phyloP scores from a whole-genome alignment of 2,113 vertebrate genomes.

The Hassar affinis region DNA sequence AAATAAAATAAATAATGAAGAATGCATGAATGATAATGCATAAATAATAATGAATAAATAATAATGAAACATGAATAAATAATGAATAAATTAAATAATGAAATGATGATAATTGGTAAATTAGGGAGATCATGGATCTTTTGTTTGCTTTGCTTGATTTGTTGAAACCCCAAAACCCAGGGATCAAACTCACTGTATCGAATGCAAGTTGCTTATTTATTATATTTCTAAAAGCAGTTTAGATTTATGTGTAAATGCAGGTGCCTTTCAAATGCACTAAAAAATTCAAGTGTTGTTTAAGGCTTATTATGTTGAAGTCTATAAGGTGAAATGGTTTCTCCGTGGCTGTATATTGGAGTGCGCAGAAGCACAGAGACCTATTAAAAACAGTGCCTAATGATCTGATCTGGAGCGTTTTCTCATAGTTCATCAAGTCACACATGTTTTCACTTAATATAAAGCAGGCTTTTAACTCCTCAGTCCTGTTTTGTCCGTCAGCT shows the following conservation, averaged over 20 bases:
- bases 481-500: background rate
- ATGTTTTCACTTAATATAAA: background rate
- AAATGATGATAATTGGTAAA: background rate
- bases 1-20: too few species aligned
- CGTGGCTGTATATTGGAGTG: background rate
- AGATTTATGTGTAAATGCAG: background rate
- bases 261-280: background rate
- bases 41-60: too few species aligned
- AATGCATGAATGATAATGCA: too few species aligned
- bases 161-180: background rate
- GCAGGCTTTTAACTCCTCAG: background rate
- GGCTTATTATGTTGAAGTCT: background rate
- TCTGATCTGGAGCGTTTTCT: conserved; percentile 4
- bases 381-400: background rate
- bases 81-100: background rate
- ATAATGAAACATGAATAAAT: too few species aligned
- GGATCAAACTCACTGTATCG: background rate
- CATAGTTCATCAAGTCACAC: background rate
- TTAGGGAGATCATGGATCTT: background rate
- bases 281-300: background rate
- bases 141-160: background rate
- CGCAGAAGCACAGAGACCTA: background rate
- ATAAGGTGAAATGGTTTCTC: background rate
- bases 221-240: too few species aligned
- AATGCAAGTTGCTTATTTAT: background rate